Conservation (phyloP, 2,113 vertebrate genomes). For the Rhinogobius similis region DNA sequence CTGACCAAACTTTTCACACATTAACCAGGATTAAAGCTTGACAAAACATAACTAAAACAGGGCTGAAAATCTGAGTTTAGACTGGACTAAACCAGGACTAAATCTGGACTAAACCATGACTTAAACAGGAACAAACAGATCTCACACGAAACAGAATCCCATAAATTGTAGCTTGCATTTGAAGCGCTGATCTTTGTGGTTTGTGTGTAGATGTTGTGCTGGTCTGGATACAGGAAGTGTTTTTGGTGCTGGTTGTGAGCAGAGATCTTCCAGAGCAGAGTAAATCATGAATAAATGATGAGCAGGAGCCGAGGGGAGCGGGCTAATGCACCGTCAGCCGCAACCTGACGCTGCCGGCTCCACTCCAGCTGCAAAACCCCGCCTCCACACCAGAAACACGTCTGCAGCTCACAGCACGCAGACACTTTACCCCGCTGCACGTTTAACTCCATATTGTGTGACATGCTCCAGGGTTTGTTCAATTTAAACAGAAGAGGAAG, state of each 20-base stretch:
- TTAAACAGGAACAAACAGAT: too few relatives aligned
- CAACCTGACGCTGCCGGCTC: conserved; percentile 10
- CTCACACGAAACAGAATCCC: too few relatives aligned
- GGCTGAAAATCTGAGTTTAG: too few relatives aligned
- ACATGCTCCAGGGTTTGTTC: too few relatives aligned
- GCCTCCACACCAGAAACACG: not conserved
- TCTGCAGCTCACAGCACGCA: not conserved
- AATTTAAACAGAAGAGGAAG: too few relatives aligned
- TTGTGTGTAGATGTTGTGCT: not conserved
- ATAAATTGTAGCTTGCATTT: too few relatives aligned
- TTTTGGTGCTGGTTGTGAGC: conserved; percentile 23
- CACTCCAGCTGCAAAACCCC: not conserved
- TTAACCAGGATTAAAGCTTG: too few relatives aligned
- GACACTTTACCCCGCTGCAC: not conserved
- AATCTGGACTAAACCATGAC: too few relatives aligned
- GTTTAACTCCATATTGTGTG: not conserved
- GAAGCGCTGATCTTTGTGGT: too few relatives aligned
- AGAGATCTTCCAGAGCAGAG: conserved; percentile 55
- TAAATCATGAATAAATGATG: conserved; percentile 69
- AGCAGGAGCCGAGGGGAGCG: conserved; percentile 36
- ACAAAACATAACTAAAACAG: too few relatives aligned
- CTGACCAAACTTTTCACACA: too few relatives aligned
- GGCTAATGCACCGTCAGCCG: conserved; percentile 57
- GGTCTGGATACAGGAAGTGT: conserved; percentile 2
- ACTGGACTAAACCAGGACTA: too few relatives aligned